These are phyloP conservation scores for Tupaia chinensis DNA, from an alignment of 2,113 vertebrate species.

Conservation along the genomic window DNA sequence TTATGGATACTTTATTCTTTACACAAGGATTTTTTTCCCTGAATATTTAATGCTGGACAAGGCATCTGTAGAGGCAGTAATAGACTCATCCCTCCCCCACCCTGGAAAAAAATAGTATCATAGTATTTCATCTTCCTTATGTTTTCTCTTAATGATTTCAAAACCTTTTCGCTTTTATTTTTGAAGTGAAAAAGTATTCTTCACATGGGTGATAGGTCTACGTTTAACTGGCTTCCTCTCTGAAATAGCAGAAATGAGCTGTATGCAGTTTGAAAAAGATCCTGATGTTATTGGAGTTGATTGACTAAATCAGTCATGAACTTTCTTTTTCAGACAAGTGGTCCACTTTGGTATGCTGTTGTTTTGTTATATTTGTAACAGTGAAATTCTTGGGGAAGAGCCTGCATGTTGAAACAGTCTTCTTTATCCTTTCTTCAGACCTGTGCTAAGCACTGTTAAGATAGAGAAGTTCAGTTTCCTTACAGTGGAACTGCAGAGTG, in stretches of 20 bases:
- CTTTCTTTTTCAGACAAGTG: conserved; percentile 35
- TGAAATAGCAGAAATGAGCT: conserved; percentile 34
- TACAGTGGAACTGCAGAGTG: not conserved
- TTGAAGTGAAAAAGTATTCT: conserved; percentile 62
- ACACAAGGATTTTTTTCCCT: conserved; percentile 76
- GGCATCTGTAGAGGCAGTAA: conserved; percentile 80
- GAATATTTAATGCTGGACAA: conserved; percentile 84
- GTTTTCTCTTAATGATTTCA: conserved; percentile 57
- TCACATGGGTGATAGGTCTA: not conserved
- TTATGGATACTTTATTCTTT: conserved; percentile 79
- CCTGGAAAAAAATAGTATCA: conserved; percentile 54
- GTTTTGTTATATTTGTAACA: conserved; percentile 3
- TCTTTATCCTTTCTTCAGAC: not conserved
- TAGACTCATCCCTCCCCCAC: conserved; percentile 32
- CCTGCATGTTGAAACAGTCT: not conserved
- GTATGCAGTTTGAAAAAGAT: conserved; percentile 40
- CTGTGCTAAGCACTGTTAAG: not conserved
- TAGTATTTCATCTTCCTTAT: conserved; percentile 78
- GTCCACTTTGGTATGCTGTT: not conserved
- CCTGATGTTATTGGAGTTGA: conserved; percentile 52
- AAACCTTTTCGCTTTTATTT: conserved; percentile 65
- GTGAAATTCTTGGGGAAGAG: conserved; percentile 22
- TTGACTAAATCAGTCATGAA: conserved; percentile 34
- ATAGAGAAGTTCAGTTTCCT: not conserved
- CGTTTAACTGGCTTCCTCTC: conserved; percentile 3